Conservation (phyloP, 2,797 vertebrate species). For the Tamandua tetradactyla region DNA sequence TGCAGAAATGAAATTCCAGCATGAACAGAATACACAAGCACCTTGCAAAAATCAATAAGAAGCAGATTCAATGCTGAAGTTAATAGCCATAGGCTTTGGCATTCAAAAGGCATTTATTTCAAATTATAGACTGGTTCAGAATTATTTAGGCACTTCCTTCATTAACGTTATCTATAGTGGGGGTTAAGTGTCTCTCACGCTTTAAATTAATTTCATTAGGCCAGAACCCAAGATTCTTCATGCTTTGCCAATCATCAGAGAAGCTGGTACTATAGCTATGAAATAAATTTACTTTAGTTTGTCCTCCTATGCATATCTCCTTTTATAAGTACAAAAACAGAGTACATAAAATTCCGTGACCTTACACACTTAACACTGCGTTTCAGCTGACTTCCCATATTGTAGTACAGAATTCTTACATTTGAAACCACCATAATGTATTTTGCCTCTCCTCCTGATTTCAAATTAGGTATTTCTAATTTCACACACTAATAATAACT, state of each 20-base stretch:
- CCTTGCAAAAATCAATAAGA: background rate
- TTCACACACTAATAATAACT: background rate
- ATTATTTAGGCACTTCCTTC: slow-evolving; percentile 18
- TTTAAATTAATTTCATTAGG: background rate
- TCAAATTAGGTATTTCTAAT: background rate
- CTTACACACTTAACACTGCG: rapidly evolving
- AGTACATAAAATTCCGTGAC: rapidly evolving
- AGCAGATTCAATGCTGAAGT: background rate
- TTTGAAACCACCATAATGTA: background rate
- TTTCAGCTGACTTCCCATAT: background rate
- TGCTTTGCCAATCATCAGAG: background rate
- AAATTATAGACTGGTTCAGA: background rate
- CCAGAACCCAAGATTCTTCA: background rate
- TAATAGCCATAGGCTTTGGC: background rate
- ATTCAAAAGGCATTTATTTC: slow-evolving; percentile 45
- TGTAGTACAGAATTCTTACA: background rate
- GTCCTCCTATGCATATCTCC: rapidly evolving
- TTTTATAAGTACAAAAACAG: rapidly evolving
- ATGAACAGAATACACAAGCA: background rate
- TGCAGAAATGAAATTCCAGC: slow-evolving; percentile 61
- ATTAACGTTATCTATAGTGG: background rate
- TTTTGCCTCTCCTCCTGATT: background rate
- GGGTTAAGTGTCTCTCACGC: background rate
- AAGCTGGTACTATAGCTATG: background rate
- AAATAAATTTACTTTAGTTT: background rate